A percentile compares a stretch with the other conserved stretches of the same genome.
Conservation (phyloP, 2,888 invertebrate genomes). For the Cataglyphis livida region DNA sequence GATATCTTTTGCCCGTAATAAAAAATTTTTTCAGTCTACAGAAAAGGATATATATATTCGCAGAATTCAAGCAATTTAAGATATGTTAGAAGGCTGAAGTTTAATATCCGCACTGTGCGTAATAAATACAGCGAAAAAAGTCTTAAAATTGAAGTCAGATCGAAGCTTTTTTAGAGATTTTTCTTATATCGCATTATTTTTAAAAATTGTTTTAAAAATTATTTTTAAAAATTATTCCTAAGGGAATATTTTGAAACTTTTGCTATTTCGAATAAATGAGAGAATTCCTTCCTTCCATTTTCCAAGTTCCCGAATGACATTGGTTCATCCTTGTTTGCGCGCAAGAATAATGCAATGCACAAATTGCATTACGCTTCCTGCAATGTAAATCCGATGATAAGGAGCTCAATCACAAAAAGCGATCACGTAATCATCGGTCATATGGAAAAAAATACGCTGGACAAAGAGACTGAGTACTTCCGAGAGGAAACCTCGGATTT, state of each 20-base stretch:
- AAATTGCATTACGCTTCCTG: slow-evolving; percentile 35
- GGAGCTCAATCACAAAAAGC: slow-evolving; percentile 31
- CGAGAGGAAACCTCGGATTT: slow-evolving; percentile 53
- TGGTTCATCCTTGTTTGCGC: not conserved
- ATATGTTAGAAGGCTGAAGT: not conserved
- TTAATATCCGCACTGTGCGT: not conserved
- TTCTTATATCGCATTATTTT: not conserved
- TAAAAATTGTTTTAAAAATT: not conserved
- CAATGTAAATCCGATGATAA: slow-evolving; percentile 37
- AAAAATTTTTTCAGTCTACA: not conserved
- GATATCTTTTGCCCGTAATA: not conserved
- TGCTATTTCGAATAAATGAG: not conserved
- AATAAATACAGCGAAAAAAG: not conserved
- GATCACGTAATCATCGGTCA: slow-evolving; percentile 39
- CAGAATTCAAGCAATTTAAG: too few species aligned
- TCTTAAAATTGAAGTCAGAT: not conserved
- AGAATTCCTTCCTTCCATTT: not conserved
- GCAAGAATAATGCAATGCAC: not conserved
- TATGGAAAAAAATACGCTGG: slow-evolving; percentile 30
- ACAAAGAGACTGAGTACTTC: slow-evolving; percentile 43
- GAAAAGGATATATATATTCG: too few species aligned
- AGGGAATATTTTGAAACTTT: not conserved
- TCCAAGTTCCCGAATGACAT: not conserved
- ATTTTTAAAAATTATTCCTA: not conserved
- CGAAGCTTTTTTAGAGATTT: not conserved